Evolutionary conservation across 1,140 invertebrate species (phyloP), one percentile per base, ranked within the genome.

Genomic region (Anastrepha obliqua): DNA sequence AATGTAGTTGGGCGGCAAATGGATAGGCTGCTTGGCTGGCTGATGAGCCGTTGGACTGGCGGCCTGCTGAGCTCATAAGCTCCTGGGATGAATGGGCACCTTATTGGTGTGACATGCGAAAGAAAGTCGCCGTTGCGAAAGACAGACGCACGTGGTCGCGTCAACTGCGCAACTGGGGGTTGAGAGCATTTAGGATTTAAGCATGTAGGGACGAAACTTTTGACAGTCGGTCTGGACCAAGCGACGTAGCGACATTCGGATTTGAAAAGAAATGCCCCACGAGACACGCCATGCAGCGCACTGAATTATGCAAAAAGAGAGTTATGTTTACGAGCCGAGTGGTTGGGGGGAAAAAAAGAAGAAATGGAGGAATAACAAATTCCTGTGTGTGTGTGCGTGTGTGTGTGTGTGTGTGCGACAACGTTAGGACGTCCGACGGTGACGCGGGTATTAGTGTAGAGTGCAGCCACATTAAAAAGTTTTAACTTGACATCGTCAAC

Each of bases 251-350:
- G 59, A 70, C 29, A 55, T 62, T 47, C 70, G 87, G 88, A 88
- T 87, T 87, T 88, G 89, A 78, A 90, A 86, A 86, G 59, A 87
- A 51, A 6, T 55, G 62, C 85, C 42, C 85, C 88, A 86, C 67
- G 88, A 88, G 42, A 86, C 44, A 86, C 85, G 17, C 15, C 44
- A 47, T 59, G 87, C 44, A 17, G 87, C 51, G 74, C 91, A 92
- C 90, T 92, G 91, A 92, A 92, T 92, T 92, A 92, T 92, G 91
- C 91, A 92, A 91, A 91, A 92, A 92, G 90, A 91, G 90, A 92
- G 91, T 91, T 91, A 89, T 47, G 60, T 44, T 60, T 59, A 62
- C 59, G 58, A 85, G 20, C 17, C 6, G 59, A 17, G 85, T 9
- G 17, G 60, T 15, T 17, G 51, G 85, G 13, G 42, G 60, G 15